Base-by-base conservation (phyloP, 1,140 invertebrate species). In the Lepidurus arcticus region DNA sequence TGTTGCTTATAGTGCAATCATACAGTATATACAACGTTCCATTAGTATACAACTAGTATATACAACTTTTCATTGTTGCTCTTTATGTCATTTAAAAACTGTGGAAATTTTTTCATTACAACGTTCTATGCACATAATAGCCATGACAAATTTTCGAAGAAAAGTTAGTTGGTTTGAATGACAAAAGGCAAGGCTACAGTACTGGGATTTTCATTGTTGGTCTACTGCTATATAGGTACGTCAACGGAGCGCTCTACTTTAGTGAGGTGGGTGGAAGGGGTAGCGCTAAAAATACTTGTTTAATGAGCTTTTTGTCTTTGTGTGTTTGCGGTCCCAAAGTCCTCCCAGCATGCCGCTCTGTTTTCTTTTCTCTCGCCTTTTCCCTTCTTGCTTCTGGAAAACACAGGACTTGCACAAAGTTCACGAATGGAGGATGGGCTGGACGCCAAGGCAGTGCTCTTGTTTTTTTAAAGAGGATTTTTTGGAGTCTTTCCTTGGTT, bases 231-330 rank as follows among this genome's bases (percentile, higher is more conserved):
- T 53, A 5, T 65, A 65, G 53, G 21, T 21, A 21, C n/a, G 53
- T n/a, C 53, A 65, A 65, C 8, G 16, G 4, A 34, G 16, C 13
- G 13, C 53, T 65, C 53, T 21, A 65, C 53, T 65, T 65, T 65
- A 13, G 53, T 65, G 53, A 21, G 21, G 21, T 13, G 16, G 21
- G 21, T n/a, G 53, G 53, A 21, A 8, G 21, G 53, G 16, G 21
- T 7, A 65, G 53, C 21, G 16, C 53, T 21, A 65, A 65, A 65
- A 65, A 65, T 65, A 65, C 16, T 65, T 16, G 53, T 65, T 65
- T 65, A 65, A 65, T 16, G 53, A 65, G 53, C 53, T 65, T 65
- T 65, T 65, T 65, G 53, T 65, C 53, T 65, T 65, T 65, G 53
- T 65, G 53, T 65, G 53, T 65, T 65, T 65, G 53, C 53, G 53